Evolutionary conservation across 2,797 vertebrate species (phyloP), one percentile per base, ranked within the genome.

Genomic region (Tragelaphus oryx): DNA sequence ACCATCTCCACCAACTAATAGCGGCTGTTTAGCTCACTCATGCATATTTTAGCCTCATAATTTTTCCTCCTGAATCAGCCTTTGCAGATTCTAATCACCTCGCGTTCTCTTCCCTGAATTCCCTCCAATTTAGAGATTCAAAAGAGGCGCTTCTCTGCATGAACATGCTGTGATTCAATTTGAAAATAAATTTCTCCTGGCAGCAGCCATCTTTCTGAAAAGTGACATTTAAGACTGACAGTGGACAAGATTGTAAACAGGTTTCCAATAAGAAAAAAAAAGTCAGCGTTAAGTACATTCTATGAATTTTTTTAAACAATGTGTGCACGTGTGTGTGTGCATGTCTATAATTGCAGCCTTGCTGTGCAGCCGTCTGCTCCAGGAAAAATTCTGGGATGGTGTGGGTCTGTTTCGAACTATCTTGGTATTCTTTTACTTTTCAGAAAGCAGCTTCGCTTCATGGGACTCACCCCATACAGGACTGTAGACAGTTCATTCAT

Each of bases 171-270:
- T 96, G 97, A 98, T 97, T 97, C 96, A 95, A 91, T 97, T 98
- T 97, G 97, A 96, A 96, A 96, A 95, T 97, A 96, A 95, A 97
- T 97, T 96, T 95, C 96, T 97, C 87, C 97, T 96, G 96, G 97
- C 97, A 97, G 95, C 95, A 97, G 95, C 96, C 95, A 81, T 96
- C 95, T 97, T 96, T 97, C 95, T 96, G 95, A 95, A 97, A 96
- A 97, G 81, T 97, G 97, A 95, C 95, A 97, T 97, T 98, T 97
- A 95, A 97, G 97, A 97, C 97, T 97, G 97, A 98, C 97, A 97
- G 97, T 97, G 97, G 97, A 97, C 96, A 97, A 97, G 96, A 97
- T 96, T 97, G 96, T 97, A 98, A 97, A 98, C 97, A 97, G 97
- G 95, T 97, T 97, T 97, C 94, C 93, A 95, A 93, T 95, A 84